phyloP scores from a whole-genome alignment of 1,140 invertebrate genomes.

The Hyposmocoma kahamanoa region DNA sequence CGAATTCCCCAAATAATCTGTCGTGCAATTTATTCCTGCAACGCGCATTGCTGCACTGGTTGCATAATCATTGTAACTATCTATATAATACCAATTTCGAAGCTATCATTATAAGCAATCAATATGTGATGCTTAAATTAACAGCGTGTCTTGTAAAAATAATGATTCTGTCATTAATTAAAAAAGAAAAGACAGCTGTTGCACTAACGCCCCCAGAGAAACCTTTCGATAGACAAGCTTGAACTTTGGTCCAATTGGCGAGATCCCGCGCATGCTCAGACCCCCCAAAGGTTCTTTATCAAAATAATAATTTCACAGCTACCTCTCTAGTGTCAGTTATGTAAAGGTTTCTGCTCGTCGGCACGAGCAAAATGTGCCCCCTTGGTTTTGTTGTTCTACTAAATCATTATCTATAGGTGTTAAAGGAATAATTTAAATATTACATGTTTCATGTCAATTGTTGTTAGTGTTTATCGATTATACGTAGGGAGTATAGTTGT shows the following conservation, averaged over 20 bases:
- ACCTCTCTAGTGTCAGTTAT: slow-evolving; percentile 40
- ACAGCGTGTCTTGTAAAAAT: too few relatives aligned
- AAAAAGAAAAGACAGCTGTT: slow-evolving; percentile 15
- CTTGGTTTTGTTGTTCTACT: background rate
- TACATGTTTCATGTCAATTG: slow-evolving; percentile 49
- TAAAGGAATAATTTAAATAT: slow-evolving; percentile 23
- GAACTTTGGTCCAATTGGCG: slow-evolving; percentile 48
- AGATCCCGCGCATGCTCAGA: slow-evolving; percentile 49
- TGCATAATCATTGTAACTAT: too few relatives aligned
- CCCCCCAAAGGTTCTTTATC: slow-evolving; percentile 24
- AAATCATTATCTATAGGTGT: background rate
- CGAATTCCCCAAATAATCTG: slow-evolving; percentile 16
- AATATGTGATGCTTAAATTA: too few relatives aligned
- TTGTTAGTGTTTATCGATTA: slow-evolving; percentile 43
- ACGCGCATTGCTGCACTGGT: background rate
- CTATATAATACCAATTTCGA: too few relatives aligned
- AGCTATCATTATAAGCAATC: too few relatives aligned
- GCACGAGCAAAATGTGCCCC: slow-evolving; percentile 27
- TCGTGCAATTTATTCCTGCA: background rate
- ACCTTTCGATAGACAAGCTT: slow-evolving; percentile 21
- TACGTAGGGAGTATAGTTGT: slow-evolving; percentile 28
- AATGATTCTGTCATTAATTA: background rate
- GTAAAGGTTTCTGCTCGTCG: slow-evolving; percentile 34
- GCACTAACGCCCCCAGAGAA: slow-evolving; percentile 1
- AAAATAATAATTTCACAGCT: slow-evolving; percentile 41